Percentiles rank a stretch among this genome's conserved stretches.
Evolutionary conservation across 2,888 invertebrate species (phyloP).

Genomic region (Blera fallax): DNA sequence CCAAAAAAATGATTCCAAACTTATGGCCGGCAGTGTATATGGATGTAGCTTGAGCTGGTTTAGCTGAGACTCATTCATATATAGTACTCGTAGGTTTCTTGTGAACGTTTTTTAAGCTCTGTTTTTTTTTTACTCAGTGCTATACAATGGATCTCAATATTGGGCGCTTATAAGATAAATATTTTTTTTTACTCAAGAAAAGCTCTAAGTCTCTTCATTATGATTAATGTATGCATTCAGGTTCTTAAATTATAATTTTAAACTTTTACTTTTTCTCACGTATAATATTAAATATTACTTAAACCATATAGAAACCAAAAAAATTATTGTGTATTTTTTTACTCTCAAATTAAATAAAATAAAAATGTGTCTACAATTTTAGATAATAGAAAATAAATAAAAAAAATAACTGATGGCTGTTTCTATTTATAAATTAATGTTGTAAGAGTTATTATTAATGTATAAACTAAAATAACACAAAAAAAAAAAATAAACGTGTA

Average conservation of each 20-base stretch:
- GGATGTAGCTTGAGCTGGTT: no score
- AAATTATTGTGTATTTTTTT: constrained; percentile 13
- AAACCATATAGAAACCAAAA: not conserved
- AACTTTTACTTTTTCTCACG: not conserved
- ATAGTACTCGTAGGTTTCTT: no score
- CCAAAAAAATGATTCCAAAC: no score
- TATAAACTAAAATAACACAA: no score
- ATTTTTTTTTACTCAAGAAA: no score
- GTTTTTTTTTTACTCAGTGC: no score
- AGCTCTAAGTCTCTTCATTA: no score
- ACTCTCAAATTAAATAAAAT: constrained; percentile 8
- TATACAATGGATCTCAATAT: no score
- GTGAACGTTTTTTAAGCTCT: no score
- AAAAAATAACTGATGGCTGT: constrained; percentile 67
- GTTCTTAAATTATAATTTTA: not conserved
- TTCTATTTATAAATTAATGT: constrained; percentile 52
- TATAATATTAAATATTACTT: not conserved
- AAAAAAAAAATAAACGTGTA: constrained; percentile 1
- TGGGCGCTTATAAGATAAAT: no score
- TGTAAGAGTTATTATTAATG: constrained; percentile 31
- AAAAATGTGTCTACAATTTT: not conserved
- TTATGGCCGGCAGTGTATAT: no score
- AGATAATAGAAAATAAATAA: not conserved
- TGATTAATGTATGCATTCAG: not conserved
- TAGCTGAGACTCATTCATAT: no score